Percentiles rank a stretch among this genome's conserved stretches.
Evolutionary conservation across 2,113 vertebrate species (phyloP).

Genomic region (Axis porcinus): DNA sequence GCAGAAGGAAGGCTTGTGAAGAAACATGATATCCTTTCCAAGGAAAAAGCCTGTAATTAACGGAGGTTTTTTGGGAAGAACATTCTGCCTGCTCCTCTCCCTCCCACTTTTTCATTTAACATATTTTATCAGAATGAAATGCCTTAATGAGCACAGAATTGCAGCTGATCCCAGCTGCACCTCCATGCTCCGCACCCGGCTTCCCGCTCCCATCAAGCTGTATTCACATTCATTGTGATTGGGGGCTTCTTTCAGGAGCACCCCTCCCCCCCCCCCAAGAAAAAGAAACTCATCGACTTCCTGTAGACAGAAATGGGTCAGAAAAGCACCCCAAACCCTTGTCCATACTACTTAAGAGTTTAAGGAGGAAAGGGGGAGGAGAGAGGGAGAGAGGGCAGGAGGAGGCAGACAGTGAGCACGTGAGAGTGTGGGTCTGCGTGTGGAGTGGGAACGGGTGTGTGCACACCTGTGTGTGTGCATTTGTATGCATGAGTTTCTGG

Average conservation of each 20-base stretch:
- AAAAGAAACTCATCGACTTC: slow-evolving; percentile 75
- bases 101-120: slow-evolving; percentile 65
- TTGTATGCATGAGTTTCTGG: too few species aligned
- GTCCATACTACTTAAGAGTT: not conserved
- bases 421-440: fast-evolving
- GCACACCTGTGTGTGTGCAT: too few species aligned
- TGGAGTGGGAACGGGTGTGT: not conserved
- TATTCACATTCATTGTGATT: slow-evolving; percentile 68
- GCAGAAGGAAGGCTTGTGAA: not conserved
- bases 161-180: slow-evolving; percentile 68
- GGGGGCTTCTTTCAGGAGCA: slow-evolving; percentile 63
- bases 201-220: slow-evolving; percentile 61
- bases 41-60: slow-evolving; percentile 68
- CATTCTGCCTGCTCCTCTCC: slow-evolving; percentile 31
- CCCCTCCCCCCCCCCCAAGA: not conserved
- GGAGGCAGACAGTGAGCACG: fast-evolving
- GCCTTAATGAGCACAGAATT: slow-evolving; percentile 76
- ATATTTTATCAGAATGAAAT: slow-evolving; percentile 77
- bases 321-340: not conserved
- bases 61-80: slow-evolving; percentile 54
- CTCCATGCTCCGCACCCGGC: not conserved
- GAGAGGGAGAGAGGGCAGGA: too few species aligned
- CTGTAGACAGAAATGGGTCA: slow-evolving; percentile 60
- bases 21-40: slow-evolving; percentile 41
- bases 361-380: too few species aligned